Evolutionary conservation across 2,797 vertebrate species (phyloP), one percentile per base, ranked within the genome.

Genomic region (Danio albolineatus): DNA sequence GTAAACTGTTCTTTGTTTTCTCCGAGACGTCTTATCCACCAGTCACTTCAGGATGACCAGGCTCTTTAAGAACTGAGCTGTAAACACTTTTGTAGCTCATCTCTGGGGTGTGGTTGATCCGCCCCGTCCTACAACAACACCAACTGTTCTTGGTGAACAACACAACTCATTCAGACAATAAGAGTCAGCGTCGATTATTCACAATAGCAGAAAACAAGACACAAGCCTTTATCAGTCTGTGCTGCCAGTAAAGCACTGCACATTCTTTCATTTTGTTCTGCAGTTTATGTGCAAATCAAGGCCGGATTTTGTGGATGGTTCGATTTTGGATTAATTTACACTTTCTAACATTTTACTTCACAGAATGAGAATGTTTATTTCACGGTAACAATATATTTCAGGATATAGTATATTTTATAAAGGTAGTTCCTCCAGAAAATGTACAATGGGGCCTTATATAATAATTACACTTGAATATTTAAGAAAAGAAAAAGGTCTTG

Each of bases 21-120:
- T 44, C 17, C 60, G 46, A 74, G 60, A 10, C n/a, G 2, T 46
- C 39, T 54, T 28, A 59, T 64, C 75, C 51, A 41, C 66, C 80
- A 78, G 56, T 62, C 44, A 75, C 59, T 80, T 65, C 65, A 84
- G 28, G 65, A 73, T 62, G 71, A 83, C 70, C 13, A 77, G 72
- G 9, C 77, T 62, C 12, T 13, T 49, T 61, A 76, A 36, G 49
- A 65, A 21, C 41, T 71, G 62, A 59, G 16, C 56, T 66, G 53
- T 73, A 48, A 71, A 21, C 10, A 16, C 64, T 74, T 41, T 81
- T 80, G 78, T 64, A 71, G 46, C 56, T 60, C 14, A 5, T 82
- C 10, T 69, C 49, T 16, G 67, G 80, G 70, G 73, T 60, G 36
- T 13, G 56, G 77, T 41, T 36, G 64, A 78, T 78, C 41, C 75